phyloP scores from a whole-genome alignment of 1,140 invertebrate species.

The Aphelenchoides avenae region DNA sequence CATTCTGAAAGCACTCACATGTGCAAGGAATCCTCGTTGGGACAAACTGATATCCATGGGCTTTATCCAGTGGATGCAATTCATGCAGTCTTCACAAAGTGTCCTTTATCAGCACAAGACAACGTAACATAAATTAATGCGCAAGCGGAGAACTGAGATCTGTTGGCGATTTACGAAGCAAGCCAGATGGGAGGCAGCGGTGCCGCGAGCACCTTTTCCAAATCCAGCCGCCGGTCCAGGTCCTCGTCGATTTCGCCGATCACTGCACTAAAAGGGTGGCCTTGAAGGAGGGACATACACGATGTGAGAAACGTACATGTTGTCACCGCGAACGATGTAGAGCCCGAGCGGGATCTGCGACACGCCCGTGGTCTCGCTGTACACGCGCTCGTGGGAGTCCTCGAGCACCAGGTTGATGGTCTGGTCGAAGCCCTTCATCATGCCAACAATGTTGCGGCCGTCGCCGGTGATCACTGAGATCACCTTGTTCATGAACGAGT shows the following conservation, averaged over 20 bases:
- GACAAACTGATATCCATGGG: too few species aligned
- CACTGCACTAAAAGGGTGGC: conserved; percentile 36
- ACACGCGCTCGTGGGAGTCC: conserved; percentile 94
- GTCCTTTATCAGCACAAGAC: conserved; percentile 2
- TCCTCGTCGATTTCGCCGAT: conserved; percentile 52
- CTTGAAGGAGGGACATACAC: conserved; percentile 33
- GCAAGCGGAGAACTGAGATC: too few species aligned
- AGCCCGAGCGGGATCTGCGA: conserved; percentile 92
- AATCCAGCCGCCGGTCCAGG: conserved; percentile 41
- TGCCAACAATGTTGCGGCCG: conserved; percentile 65
- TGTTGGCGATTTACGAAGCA: conserved; percentile 15
- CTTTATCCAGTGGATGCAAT: too few species aligned
- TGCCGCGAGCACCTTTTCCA: conserved; percentile 42
- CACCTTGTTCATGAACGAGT: conserved; percentile 36
- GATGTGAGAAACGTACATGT: conserved; percentile 72
- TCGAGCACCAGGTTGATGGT: conserved; percentile 95
- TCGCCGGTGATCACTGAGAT: conserved; percentile 44
- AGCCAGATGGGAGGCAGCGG: conserved; percentile 42
- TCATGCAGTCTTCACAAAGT: too few species aligned
- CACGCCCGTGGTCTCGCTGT: conserved; percentile 76
- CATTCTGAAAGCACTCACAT: too few species aligned
- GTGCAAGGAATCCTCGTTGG: too few species aligned
- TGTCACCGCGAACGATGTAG: conserved; percentile 94
- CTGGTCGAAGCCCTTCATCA: conserved; percentile 89
- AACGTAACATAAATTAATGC: conserved; percentile 13